A percentile compares a stretch with the other conserved stretches of the same genome.
These are phyloP conservation scores for Emydura subglobosa DNA, from an alignment of 2,113 vertebrate genomes.

Conservation along the genomic window DNA sequence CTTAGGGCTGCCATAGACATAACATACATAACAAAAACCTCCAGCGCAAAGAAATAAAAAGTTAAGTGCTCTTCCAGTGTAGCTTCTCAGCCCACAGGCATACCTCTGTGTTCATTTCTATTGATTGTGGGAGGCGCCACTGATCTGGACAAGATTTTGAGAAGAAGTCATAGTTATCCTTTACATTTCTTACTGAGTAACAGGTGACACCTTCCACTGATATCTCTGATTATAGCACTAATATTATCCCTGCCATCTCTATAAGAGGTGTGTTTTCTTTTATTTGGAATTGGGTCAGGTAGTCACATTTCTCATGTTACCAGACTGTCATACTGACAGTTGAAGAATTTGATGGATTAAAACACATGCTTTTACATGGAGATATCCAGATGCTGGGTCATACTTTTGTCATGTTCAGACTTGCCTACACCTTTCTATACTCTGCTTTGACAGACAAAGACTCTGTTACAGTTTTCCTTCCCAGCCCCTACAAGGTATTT, in stretches of 20 bases:
- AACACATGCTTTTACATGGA: background rate
- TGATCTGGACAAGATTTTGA: background rate
- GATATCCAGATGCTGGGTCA: background rate
- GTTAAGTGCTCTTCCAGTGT: background rate
- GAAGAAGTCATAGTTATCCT: background rate
- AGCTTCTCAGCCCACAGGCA: background rate
- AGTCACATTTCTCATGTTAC: background rate
- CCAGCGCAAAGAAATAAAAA: background rate
- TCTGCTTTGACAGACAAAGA: background rate
- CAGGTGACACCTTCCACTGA: background rate
- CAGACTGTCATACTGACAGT: background rate
- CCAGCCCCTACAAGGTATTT: background rate
- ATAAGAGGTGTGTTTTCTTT: background rate
- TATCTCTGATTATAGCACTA: background rate
- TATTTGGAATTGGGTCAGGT: background rate
- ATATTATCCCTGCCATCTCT: background rate
- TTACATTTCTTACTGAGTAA: background rate
- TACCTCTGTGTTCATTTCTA: background rate
- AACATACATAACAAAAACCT: background rate
- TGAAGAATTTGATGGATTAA: background rate
- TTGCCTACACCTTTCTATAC: background rate
- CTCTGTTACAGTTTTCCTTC: background rate
- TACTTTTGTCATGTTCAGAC: accelerated
- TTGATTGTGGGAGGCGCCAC: background rate
- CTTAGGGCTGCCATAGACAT: background rate